These are phyloP conservation scores for Trichogramma evanescens DNA, from an alignment of 2,888 invertebrate species.

Conservation along the genomic window DNA sequence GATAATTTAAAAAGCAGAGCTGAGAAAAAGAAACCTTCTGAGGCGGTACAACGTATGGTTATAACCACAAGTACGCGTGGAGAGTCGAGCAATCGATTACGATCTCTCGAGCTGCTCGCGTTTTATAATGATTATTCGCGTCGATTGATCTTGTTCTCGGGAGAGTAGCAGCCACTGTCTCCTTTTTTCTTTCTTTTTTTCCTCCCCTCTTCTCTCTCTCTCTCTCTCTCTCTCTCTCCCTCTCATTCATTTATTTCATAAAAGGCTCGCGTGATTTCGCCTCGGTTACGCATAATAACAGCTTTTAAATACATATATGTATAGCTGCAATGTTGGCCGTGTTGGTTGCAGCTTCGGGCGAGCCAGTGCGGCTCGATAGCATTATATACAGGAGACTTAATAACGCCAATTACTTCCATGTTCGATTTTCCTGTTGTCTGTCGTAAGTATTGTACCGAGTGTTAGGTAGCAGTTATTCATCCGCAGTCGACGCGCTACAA, in stretches of 20 bases:
- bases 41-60: no score
- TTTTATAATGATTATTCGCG: conserved; percentile 14
- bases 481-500: no score
- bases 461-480: no score
- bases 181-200: no score
- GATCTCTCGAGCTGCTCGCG: conserved; percentile 2
- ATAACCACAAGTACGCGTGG: no score
- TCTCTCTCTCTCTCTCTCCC: no score
- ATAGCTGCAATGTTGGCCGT: no score
- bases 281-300: conserved; percentile 38
- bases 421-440: conserved; percentile 14
- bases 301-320: conserved; percentile 27
- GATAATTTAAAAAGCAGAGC: no score
- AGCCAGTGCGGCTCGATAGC: neutral
- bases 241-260: neutral
- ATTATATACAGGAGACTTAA: conserved; percentile 17
- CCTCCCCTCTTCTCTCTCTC: no score
- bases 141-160: conserved; percentile 18
- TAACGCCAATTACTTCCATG: conserved; percentile 16
- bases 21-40: no score
- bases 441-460: no score
- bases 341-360: conserved; percentile 14
- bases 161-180: neutral
- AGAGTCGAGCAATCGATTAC: conserved; percentile 9
- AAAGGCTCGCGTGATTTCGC: conserved; percentile 21